phyloP scores from a whole-genome alignment of 2,797 vertebrate species.

The Streptopelia turtur region DNA sequence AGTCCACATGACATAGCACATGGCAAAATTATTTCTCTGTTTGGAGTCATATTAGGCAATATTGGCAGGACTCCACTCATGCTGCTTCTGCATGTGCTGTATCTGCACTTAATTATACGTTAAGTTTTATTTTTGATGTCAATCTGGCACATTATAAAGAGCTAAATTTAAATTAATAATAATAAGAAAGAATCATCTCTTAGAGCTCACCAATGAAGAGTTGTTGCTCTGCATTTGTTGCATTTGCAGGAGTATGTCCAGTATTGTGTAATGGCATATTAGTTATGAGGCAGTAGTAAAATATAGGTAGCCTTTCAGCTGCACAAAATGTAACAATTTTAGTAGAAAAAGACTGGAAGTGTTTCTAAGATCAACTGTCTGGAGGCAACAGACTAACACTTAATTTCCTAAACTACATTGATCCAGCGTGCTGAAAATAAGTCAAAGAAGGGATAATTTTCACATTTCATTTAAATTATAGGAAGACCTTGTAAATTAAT shows the following conservation, averaged over 20 bases:
- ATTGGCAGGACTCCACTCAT: background rate
- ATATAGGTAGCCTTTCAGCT: background rate
- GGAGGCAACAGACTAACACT: background rate
- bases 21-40: background rate
- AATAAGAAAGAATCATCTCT: background rate
- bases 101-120: background rate
- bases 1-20: background rate
- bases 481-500: background rate
- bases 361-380: background rate
- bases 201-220: background rate
- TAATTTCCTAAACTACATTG: slow-evolving; percentile 6
- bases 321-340: background rate
- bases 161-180: background rate
- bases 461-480: slow-evolving; percentile 23
- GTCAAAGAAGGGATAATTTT: slow-evolving; percentile 35
- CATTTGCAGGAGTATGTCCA: background rate
- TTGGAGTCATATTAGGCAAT: background rate
- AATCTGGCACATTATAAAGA: background rate
- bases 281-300: background rate
- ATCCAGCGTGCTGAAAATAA: slow-evolving; percentile 5
- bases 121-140: background rate
- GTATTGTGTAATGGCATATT: background rate
- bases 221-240: background rate
- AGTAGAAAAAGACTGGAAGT: background rate
- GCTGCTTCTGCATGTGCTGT: background rate